A percentile compares a stretch with the other conserved stretches of the same genome.
phyloP scores from a whole-genome alignment of 2,797 vertebrate genomes.

The Falco naumanni region DNA sequence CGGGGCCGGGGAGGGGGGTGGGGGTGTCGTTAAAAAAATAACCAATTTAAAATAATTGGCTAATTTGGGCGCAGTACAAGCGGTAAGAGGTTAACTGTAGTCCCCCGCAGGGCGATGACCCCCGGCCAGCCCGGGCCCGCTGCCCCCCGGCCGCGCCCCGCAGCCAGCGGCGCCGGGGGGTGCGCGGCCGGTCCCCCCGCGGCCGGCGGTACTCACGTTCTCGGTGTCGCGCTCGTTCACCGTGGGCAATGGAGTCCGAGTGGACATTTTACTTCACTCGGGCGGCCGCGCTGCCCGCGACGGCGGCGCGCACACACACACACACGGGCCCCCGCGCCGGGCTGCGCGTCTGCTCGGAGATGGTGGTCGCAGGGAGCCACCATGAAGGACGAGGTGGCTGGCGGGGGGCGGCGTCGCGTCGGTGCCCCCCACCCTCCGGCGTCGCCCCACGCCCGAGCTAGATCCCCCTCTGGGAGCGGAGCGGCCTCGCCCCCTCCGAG shows the following conservation, averaged over 20 bases:
- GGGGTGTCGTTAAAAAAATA: not conserved
- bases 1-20: too few species aligned
- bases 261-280: conserved; percentile 87
- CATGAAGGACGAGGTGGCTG: conserved; percentile 48
- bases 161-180: not conserved
- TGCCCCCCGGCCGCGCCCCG: not conserved
- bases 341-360: conserved; percentile 48
- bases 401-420: conserved; percentile 5
- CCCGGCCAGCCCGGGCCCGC: not conserved
- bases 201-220: conserved; percentile 86
- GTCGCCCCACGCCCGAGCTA: conserved; percentile 15
- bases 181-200: not conserved
- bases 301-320: conserved; percentile 33
- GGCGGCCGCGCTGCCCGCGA: conserved; percentile 28
- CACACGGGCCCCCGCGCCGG: not conserved
- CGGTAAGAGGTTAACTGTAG: not conserved
- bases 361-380: conserved; percentile 53
- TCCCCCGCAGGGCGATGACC: not conserved
- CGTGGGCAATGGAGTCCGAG: conserved; percentile 92
- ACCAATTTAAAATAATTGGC: not conserved
- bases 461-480: conserved; percentile 16
- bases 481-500: conserved; percentile 10
- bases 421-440: not conserved
- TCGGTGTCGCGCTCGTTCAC: conserved; percentile 94
- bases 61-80: not conserved